A percentile compares a stretch with the other conserved stretches of the same genome.
phyloP scores from a whole-genome alignment of 2,888 invertebrate species.

The Asteroscopus sphinx region DNA sequence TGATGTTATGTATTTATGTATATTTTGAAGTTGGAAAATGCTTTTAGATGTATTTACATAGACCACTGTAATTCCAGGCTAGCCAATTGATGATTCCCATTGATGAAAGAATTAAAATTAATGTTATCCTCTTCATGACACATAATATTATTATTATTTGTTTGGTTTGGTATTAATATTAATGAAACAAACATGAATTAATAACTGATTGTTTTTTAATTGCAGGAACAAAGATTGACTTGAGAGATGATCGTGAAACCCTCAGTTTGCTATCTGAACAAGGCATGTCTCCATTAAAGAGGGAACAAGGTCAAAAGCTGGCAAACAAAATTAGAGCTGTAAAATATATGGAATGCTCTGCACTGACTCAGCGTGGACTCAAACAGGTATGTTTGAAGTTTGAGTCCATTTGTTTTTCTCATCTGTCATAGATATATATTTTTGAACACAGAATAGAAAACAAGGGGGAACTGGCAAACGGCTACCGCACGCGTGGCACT shows the following conservation, averaged over 20 bases:
- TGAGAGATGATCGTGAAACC: conserved; percentile 99
- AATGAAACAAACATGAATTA: neutral
- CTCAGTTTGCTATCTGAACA: conserved; percentile 97
- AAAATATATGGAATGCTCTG: conserved; percentile 99
- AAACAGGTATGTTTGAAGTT: conserved; percentile 91
- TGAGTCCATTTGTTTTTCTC: too few relatives aligned
- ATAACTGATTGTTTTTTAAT: conserved; percentile 14
- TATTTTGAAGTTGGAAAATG: too few relatives aligned
- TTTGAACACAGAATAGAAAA: too few relatives aligned
- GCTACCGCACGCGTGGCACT: too few relatives aligned
- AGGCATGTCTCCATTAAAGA: conserved; percentile 98
- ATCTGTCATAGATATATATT: too few relatives aligned
- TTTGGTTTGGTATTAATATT: neutral
- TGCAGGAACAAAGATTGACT: conserved; percentile 99
- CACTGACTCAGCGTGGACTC: conserved; percentile 98
- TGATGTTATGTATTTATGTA: too few relatives aligned
- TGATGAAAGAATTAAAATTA: neutral
- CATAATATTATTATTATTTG: neutral
- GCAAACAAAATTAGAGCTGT: conserved; percentile 99
- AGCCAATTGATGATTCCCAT: too few relatives aligned
- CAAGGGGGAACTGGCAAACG: too few relatives aligned
- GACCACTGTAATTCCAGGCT: too few relatives aligned
- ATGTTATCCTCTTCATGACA: conserved; percentile 1
- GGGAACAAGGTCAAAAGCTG: conserved; percentile 99
- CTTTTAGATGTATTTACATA: too few relatives aligned